phyloP scores from a whole-genome alignment of 2,797 vertebrate genomes.

The Neosilurus mollespiculum region DNA sequence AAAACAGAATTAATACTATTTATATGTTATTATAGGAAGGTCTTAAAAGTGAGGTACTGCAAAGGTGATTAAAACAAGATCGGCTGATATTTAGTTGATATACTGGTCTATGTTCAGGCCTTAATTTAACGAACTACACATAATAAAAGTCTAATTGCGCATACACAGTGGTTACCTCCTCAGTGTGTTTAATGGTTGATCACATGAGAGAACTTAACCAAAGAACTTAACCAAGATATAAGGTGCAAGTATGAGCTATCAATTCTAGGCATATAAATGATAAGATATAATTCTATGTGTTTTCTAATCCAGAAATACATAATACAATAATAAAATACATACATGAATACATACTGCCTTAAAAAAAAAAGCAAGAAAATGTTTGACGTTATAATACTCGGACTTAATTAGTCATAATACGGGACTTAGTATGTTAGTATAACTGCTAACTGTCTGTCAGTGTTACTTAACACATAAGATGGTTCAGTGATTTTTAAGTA shows the following conservation, averaged over 20 bases:
- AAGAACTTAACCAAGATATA: background rate
- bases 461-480: background rate
- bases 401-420: no score
- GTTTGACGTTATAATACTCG: background rate
- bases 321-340: background rate
- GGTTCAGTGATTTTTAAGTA: background rate
- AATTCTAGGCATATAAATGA: background rate
- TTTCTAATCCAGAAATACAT: background rate
- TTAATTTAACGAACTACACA: background rate
- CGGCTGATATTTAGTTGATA: background rate
- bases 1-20: slow-evolving; percentile 10
- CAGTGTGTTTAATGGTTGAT: background rate
- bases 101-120: background rate
- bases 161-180: no score
- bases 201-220: background rate
- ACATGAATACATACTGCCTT: background rate
- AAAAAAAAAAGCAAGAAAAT: background rate
- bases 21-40: background rate
- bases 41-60: slow-evolving; percentile 4
- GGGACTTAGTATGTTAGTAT: background rate
- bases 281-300: background rate
- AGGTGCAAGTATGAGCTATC: no score
- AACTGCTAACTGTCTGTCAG: background rate
- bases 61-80: slow-evolving; percentile 19
- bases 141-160: background rate